Evolutionary conservation across 2,888 invertebrate genomes (phyloP).

Genomic region (Gryllus longicercus): DNA sequence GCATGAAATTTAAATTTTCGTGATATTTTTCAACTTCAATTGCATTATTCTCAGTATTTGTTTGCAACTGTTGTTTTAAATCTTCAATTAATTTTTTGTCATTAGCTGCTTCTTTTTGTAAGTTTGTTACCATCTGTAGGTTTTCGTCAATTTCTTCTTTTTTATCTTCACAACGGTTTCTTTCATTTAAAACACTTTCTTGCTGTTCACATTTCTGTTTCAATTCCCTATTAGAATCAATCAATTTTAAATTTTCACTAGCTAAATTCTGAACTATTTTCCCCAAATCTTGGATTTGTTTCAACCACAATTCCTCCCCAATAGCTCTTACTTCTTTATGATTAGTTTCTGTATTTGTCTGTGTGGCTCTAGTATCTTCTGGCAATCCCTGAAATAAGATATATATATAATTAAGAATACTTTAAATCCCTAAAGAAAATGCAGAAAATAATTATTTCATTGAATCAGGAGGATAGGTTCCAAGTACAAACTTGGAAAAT

Average conservation of each 20-base stretch:
- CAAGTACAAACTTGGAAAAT: too few relatives aligned
- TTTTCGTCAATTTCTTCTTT: not conserved
- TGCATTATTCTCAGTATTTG: not conserved
- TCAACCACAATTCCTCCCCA: constrained; percentile 8
- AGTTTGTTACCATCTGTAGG: not conserved
- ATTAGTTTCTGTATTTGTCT: too few relatives aligned
- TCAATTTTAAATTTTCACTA: not conserved
- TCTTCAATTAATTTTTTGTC: not conserved
- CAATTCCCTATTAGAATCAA: not conserved
- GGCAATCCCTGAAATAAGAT: too few relatives aligned
- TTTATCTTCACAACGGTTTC: not conserved
- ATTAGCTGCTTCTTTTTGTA: not conserved
- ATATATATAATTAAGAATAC: too few relatives aligned
- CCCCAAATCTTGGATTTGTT: constrained; percentile 4
- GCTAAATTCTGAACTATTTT: constrained; percentile 17
- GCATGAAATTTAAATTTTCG: not conserved
- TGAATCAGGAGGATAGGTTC: too few relatives aligned
- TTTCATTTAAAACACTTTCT: not conserved
- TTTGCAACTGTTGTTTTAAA: constrained; percentile 4
- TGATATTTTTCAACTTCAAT: not conserved
- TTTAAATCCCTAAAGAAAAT: too few relatives aligned
- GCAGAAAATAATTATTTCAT: too few relatives aligned
- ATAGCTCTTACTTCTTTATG: too few relatives aligned
- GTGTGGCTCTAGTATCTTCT: too few relatives aligned
- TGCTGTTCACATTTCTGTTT: not conserved